Base-by-base conservation (phyloP, 2,888 invertebrate genomes). In the Amblyjoppa proteus region DNA sequence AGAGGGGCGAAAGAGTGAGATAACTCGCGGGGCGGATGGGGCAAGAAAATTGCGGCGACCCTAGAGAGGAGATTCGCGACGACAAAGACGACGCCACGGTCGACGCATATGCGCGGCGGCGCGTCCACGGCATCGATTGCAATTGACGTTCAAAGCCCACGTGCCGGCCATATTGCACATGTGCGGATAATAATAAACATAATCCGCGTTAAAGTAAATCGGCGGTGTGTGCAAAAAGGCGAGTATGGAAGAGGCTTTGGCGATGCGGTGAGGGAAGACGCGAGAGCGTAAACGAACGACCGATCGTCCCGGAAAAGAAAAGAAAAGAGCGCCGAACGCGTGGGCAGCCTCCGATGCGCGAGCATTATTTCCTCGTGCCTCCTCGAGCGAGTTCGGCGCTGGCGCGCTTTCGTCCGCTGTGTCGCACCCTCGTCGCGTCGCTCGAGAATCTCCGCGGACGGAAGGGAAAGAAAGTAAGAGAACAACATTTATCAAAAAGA, bases 41-140 rank as follows among this genome's bases (percentile, higher is more conserved):
- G 88, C 88, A 90, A 89, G 90, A 88, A 91, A 92, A 91, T 91
- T 90, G 87, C 90, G 87, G 71, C 76, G 86, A 77, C 88, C 73
- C 81, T 64, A 82, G 64, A 81, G 81, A 38, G 25, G 28, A 74
- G 49, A 49, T 20, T 28, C 41, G 53, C 58, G 58, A 28, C 58
- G 58, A 58, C 58, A 28, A 13, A 56, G 56, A 25, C 49, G 11
- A 31, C 38, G 31, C 16, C 16, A 31, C 51, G 9, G 58, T 49
- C 61, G 49, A 38, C 45, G 51, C 64, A 53, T 53, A 66, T 66
- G 51, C 16, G 61, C 31, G 31, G 45, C 41, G 28, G 31, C 13
- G 16, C 16, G 31, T 28, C 38, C 51, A 16, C 38, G 66, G 56
- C 78, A 85, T 85, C 85, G 85, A 85, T 85, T 85, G 84, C 87